Evolutionary conservation across 2,113 vertebrate species (phyloP).

Genomic region (Callipepla squamata): DNA sequence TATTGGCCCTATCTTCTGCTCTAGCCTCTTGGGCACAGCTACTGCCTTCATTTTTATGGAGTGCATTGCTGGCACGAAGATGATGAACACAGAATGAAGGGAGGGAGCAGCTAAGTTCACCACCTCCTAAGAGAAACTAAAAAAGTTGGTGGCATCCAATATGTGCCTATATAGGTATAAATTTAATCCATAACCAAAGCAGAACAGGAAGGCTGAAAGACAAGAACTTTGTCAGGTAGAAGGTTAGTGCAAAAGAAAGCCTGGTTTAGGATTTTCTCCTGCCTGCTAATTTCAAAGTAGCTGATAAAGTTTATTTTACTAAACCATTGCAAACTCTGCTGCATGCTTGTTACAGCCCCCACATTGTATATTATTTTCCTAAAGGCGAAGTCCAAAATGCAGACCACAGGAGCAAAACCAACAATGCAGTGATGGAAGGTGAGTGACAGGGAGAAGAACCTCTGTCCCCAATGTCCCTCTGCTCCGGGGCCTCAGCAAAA

Average conservation of each 20-base stretch:
- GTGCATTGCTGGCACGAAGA: neutral
- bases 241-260: neutral
- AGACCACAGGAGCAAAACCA: slow-evolving; percentile 16
- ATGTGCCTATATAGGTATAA: neutral
- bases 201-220: neutral
- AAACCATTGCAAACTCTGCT: slow-evolving; percentile 23
- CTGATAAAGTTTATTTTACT: slow-evolving; percentile 4
- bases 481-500: neutral
- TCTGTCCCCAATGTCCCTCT: neutral
- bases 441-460: neutral
- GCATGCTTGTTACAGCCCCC: neutral
- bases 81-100: neutral
- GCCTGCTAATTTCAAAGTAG: slow-evolving; percentile 2
- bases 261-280: neutral
- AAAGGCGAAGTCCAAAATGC: slow-evolving; percentile 44
- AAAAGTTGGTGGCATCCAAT: neutral
- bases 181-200: neutral
- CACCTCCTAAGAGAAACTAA: neutral
- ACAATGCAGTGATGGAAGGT: neutral
- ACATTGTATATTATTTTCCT: neutral
- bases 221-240: neutral
- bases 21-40: neutral
- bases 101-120: neutral
- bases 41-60: neutral
- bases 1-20: neutral